Evolutionary conservation across 2,888 invertebrate genomes (phyloP), one percentile per base, ranked within the genome.

Genomic region (Exephanes ischioxanthus): DNA sequence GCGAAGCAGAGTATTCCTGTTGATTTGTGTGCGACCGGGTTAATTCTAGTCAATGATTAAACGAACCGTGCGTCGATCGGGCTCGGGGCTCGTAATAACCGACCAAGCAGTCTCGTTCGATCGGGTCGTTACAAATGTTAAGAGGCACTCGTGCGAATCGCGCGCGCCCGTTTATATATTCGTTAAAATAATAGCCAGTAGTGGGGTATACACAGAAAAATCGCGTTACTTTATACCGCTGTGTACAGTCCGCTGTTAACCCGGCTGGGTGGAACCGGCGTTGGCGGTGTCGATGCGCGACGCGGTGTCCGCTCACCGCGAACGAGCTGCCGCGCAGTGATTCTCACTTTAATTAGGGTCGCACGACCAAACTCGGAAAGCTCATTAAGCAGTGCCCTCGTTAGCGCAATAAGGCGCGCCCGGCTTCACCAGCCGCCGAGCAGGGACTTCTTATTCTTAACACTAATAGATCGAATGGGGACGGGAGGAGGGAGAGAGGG

Each of bases 321-420:
- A 58, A 26, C 55, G 41, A 45, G 14, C 45, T 30, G 53, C 66
- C 76, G 76, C 55, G 73, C 82, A 51, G 45, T 72, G 71, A 77
- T 78, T 71, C 75, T 77, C 82, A 77, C 82, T 71, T 83, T 78
- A 78, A 77, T 78, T 83, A 82, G 77, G 78, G 77, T 78, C 66
- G 77, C 83, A 55, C 71, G 72, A 72, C 77, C 71, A 77, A 77
- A 82, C 82, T 77, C 71, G 76, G 71, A 82, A 82, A 82, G 82
- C 82, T 82, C 82, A 82, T 82, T 82, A 82, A 82, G 55, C 71
- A 77, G 77, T 76, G 82, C 71, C 77, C 77, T 82, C 82, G 71
- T 82, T 71, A 77, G 71, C 82, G 82, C 77, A 76, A 53, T 76
- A 53, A 77, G 63, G 63, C 71, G 82, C 82, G 66, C 82, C 68